Base-by-base conservation (phyloP, 2,113 vertebrate species). In the Eulemur rufifrons region DNA sequence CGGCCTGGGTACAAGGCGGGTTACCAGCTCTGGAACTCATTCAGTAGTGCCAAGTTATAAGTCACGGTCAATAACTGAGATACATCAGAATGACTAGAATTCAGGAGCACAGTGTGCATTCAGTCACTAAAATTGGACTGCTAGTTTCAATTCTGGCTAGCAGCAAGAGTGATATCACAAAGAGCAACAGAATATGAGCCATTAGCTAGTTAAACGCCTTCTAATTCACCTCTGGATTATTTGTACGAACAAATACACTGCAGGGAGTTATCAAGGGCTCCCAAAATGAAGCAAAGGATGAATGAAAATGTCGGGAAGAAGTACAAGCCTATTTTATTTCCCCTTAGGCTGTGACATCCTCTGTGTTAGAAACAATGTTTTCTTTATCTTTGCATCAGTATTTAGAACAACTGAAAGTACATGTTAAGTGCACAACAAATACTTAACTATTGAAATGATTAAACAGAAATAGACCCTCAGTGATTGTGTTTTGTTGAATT, bases 221-320 rank as follows among this genome's bases (percentile, higher is more conserved):
- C 68, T 89, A 85, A 74, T 95, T 95, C 56, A 94, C 47, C 50
- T 89, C 78, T 95, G 64, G 56, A 97, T 97, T 93, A 84, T 10
- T 95, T 93, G 21, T 85, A 59, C 74, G 56, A 91, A 86, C 69
- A 45, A 94, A 59, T 29, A 91, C 47, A 93, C n/a, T 63, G 23
- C 42, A 66, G 54, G 84, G 89, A 95, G 37, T 74, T 92, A 80
- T 91, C 68, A 74, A 89, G 54, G 37, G 11, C 27, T 83, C 56
- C 50, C 4, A 5, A 34, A 95, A 95, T 96, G 74, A 95, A 80
- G 39, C 86, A 85, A 91, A 86, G n/a, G 77, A 95, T 95, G 37
- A 95, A 94, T 91, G 63, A 68, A 91, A 95, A 93, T 91, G 39
- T 89, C 74, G 89, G 56, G 29, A 96, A 91, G 63, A 93, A 64